Conservation (phyloP, 1,140 invertebrate species). For the Eueides isabella region DNA sequence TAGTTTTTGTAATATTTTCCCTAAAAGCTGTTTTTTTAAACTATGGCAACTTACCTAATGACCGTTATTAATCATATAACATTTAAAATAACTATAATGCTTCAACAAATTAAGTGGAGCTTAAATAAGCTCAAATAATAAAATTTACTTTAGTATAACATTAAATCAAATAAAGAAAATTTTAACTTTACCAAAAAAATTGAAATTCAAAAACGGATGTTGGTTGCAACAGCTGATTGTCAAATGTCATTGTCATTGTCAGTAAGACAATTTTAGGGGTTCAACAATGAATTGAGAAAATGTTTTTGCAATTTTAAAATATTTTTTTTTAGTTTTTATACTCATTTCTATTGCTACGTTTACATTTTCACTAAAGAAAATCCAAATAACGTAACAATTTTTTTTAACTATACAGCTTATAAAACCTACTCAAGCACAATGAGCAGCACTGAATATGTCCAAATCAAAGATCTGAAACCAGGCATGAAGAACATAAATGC, state of each 20-base stretch:
- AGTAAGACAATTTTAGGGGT: neutral
- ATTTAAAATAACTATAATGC: too few species aligned
- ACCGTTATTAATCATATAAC: too few species aligned
- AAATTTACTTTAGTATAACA: too few species aligned
- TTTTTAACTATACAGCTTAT: neutral
- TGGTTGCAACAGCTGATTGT: slow-evolving; percentile 21
- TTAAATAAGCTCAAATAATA: too few species aligned
- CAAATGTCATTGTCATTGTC: slow-evolving; percentile 26
- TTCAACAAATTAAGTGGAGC: too few species aligned
- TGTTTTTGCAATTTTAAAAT: neutral
- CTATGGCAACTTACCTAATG: too few species aligned
- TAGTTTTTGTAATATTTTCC: too few species aligned
- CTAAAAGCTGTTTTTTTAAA: too few species aligned
- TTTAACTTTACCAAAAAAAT: too few species aligned
- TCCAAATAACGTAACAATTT: neutral
- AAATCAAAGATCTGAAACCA: slow-evolving; percentile 92
- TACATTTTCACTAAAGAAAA: neutral
- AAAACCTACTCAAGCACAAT: slow-evolving; percentile 36
- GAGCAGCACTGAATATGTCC: slow-evolving; percentile 82
- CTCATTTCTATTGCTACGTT: neutral
- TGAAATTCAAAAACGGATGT: neutral
- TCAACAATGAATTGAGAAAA: neutral
- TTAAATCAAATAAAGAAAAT: too few species aligned
- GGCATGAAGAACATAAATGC: slow-evolving; percentile 96
- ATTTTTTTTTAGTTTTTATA: slow-evolving; percentile 9